Base-by-base conservation (phyloP, 92 coral and sea anemone genomes). In the Blastomussa wellsi region DNA sequence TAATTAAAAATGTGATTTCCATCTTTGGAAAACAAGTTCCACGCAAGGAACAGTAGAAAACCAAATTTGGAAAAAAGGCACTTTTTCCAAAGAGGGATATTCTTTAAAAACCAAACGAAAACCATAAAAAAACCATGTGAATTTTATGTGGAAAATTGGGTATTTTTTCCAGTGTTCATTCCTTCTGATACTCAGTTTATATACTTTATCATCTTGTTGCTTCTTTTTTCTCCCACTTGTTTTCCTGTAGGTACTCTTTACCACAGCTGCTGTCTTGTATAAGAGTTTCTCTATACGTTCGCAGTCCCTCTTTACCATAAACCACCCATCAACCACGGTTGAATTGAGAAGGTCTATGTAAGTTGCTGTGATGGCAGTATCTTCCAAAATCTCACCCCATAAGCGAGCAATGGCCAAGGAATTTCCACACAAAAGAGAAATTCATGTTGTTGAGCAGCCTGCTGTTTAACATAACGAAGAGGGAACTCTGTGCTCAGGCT, bases 291-390 rank as follows among this genome's bases (percentile, higher is more conserved):
- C 91, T 72, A 92, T 81, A 48, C 90, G 93, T 35, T 10, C 33
- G 75, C 95, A 90, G 16, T 79, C 92, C 62, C 88, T 87, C 65
- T 76, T 87, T 44, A 90, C 31, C 44, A 51, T 81, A 62, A 90
- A 84, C 87, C 87, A 90, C 1, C 90, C 86, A 78, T 84, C 91
- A 72, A 73, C 89, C 42, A 86, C 83, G 38, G 90, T 86, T 42
- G 93, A 69, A 60, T 92, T 92, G 24, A 90, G 84, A 26, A 92
- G 88, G 77, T 92, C 95, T 26, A 83, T 92, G 73, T 89, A 89
- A 65, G 79, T 70, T 76, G 74, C 75, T 57, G 64, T 55, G 24
- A 71, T 32, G 69, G 76, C 13, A 71, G 65, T 86, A 29, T 79
- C 70, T 38, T 88, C 81, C 55, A 88, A 74, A 39, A 88, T 75